phyloP scores from a whole-genome alignment of 2,888 invertebrate genomes.

The Hemistola chrysoprasaria region DNA sequence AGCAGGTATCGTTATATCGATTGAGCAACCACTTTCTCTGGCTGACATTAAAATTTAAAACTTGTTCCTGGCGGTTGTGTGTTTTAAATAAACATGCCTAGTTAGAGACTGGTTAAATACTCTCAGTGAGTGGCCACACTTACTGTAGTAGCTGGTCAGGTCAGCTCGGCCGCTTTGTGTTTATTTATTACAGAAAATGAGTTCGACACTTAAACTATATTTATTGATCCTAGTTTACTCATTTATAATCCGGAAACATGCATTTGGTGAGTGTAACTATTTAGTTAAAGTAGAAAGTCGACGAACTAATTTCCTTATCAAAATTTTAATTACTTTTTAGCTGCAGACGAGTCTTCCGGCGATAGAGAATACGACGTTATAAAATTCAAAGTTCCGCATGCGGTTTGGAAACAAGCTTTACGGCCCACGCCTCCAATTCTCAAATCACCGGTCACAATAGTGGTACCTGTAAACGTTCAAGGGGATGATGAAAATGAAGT shows the following conservation, averaged over 20 bases:
- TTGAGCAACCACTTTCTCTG: constrained; percentile 66
- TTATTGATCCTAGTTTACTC: constrained; percentile 35
- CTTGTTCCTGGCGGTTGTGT: constrained; percentile 68
- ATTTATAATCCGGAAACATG: constrained; percentile 25
- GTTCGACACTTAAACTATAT: constrained; percentile 27
- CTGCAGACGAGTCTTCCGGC: constrained; percentile 40
- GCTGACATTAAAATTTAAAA: constrained; percentile 75
- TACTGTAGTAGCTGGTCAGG: constrained; percentile 61
- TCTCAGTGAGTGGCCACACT: constrained; percentile 53
- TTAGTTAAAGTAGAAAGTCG: constrained; percentile 2
- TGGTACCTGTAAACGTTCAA: constrained; percentile 67
- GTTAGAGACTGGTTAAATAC: constrained; percentile 69
- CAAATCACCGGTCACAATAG: constrained; percentile 65
- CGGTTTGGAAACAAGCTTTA: constrained; percentile 62
- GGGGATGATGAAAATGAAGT: constrained; percentile 42
- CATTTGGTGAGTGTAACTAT: constrained; percentile 38
- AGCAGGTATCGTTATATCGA: constrained; percentile 47
- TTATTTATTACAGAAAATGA: constrained; percentile 36
- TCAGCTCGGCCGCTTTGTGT: constrained; percentile 41
- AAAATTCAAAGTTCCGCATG: constrained; percentile 56
- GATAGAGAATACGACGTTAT: constrained; percentile 49
- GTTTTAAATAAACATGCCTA: constrained; percentile 59
- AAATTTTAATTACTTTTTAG: constrained; percentile 11
- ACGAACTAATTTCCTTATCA: constrained; percentile 1
- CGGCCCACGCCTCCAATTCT: constrained; percentile 65